These are phyloP conservation scores for Pagrus major DNA, from an alignment of 2,113 vertebrate species.

Conservation along the genomic window DNA sequence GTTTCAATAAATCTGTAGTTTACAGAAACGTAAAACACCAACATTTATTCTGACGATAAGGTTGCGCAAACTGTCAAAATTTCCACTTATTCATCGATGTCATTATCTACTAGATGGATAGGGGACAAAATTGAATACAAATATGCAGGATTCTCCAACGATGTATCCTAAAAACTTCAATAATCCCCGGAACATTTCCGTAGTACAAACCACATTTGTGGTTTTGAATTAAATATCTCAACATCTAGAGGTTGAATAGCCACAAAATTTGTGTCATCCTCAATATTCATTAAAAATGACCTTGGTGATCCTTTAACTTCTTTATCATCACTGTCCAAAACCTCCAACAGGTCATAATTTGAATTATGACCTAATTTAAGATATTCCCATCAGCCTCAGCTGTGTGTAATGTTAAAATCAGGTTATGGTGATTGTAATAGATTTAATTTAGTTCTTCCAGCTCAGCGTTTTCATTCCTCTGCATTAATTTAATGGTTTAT, in stretches of 20 bases:
- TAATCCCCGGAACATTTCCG: not conserved
- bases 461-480: not conserved
- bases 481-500: not conserved
- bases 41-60: no score
- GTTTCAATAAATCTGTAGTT: no score
- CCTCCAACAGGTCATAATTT: no score
- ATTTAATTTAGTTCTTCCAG: not conserved
- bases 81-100: no score
- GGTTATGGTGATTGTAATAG: not conserved
- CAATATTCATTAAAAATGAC: not conserved
- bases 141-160: not conserved
- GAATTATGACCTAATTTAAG: no score
- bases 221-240: not conserved
- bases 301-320: not conserved
- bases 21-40: no score
- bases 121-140: not conserved
- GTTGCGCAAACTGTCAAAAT: no score
- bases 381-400: no score
- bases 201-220: not conserved
- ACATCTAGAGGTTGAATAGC: not conserved
- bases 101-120: not conserved
- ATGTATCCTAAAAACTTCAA: not conserved
- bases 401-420: no score
- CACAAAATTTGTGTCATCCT: not conserved
- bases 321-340: not conserved